phyloP scores from a whole-genome alignment of 2,888 invertebrate genomes.

The Octodonta nipae region DNA sequence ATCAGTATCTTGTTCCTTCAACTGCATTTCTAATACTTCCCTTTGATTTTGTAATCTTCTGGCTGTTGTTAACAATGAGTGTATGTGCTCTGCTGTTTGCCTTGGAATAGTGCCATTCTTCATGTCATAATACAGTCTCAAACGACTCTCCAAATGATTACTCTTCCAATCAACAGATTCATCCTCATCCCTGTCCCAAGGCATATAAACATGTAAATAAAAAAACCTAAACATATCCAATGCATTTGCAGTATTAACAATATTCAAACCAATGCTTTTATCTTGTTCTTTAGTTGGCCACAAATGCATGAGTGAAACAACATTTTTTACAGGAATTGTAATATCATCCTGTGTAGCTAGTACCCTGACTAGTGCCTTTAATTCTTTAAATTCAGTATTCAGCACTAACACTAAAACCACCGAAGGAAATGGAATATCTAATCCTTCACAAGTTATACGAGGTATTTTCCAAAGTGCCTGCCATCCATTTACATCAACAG shows the following conservation, averaged over 20 bases:
- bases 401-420: constrained; percentile 47
- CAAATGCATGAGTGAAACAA: constrained; percentile 47
- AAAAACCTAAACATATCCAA: constrained; percentile 54
- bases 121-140: constrained; percentile 43
- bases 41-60: too few relatives aligned
- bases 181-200: constrained; percentile 57
- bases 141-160: constrained; percentile 34
- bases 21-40: too few relatives aligned
- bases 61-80: constrained; percentile 39
- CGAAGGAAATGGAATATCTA: constrained; percentile 52
- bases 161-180: constrained; percentile 43
- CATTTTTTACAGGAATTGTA: constrained; percentile 45
- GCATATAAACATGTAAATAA: constrained; percentile 53
- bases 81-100: constrained; percentile 39
- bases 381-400: constrained; percentile 41
- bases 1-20: too few relatives aligned
- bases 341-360: constrained; percentile 51
- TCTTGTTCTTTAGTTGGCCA: constrained; percentile 52
- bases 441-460: constrained; percentile 46
- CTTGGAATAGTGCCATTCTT: constrained; percentile 40
- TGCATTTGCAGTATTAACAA: constrained; percentile 46
- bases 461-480: constrained; percentile 58
- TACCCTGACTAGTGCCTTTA: constrained; percentile 45
- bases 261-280: constrained; percentile 42
- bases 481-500: constrained; percentile 54